Percentiles rank a stretch among this genome's conserved stretches.
Evolutionary conservation across 1,140 invertebrate genomes (phyloP).

Genomic region (Zaprionus camerounensis): DNA sequence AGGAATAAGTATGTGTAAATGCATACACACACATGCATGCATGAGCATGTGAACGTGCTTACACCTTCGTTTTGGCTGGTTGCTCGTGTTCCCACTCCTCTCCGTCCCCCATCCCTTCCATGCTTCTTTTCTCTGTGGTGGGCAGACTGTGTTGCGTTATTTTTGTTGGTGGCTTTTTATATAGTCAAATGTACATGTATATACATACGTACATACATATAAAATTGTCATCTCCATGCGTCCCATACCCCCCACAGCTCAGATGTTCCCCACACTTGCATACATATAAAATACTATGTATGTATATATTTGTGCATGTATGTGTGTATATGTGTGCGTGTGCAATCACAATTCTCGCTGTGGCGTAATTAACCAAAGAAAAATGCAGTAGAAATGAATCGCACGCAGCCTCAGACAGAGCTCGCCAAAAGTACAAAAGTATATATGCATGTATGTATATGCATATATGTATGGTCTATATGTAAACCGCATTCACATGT

Average conservation of each 20-base stretch:
- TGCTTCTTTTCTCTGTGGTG: constrained; percentile 19
- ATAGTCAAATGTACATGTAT: not conserved
- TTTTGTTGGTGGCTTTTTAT: constrained; percentile 24
- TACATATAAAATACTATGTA: not conserved
- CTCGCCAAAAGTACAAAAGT: constrained; percentile 17
- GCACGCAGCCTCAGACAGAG: constrained; percentile 51
- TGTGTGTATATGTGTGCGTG: constrained; percentile 5
- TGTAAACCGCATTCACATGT: not conserved
- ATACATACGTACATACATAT: constrained; percentile 31
- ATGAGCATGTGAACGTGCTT: constrained; percentile 55
- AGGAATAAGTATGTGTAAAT: constrained; percentile 45
- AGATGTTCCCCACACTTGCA: not conserved
- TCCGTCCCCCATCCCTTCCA: not conserved
- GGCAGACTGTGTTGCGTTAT: constrained; percentile 19
- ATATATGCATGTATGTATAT: not conserved
- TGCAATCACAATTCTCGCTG: constrained; percentile 42
- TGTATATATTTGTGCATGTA: not conserved
- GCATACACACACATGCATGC: constrained; percentile 1
- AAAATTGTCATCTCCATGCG: constrained; percentile 64
- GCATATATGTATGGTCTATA: not conserved
- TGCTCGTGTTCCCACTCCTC: constrained; percentile 20
- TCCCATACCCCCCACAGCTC: constrained; percentile 7
- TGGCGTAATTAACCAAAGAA: constrained; percentile 71
- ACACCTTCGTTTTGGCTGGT: constrained; percentile 65
- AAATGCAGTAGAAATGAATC: constrained; percentile 52